Evolutionary conservation across 2,888 invertebrate genomes (phyloP).

Genomic region (Slavum lentiscoides): DNA sequence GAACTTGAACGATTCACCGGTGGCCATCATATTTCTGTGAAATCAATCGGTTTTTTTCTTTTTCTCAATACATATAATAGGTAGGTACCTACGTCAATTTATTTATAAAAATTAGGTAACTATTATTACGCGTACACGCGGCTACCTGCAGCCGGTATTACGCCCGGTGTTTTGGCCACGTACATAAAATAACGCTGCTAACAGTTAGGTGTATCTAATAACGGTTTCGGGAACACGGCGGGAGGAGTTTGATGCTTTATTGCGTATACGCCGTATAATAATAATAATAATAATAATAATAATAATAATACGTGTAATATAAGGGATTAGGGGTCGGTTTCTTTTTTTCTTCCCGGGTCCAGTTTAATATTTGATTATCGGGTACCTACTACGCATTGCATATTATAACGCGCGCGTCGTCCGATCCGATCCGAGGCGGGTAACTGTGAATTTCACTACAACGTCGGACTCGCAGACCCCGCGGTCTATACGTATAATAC

Average conservation of each 20-base stretch:
- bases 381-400: neutral
- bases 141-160: conserved; percentile 36
- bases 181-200: neutral
- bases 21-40: conserved; percentile 24
- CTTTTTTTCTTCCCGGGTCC: neutral
- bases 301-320: too few species aligned
- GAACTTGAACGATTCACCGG: conserved; percentile 32
- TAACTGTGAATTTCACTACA: conserved; percentile 31
- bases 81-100: too few species aligned
- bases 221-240: conserved; percentile 5
- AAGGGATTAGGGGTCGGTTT: too few species aligned
- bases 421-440: neutral
- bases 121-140: too few species aligned
- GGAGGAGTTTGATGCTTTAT: conserved; percentile 11
- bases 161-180: neutral
- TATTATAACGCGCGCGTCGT: too few species aligned
- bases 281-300: too few species aligned
- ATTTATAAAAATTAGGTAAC: too few species aligned
- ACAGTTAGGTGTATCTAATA: neutral
- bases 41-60: too few species aligned
- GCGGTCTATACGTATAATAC: neutral
- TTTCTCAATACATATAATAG: too few species aligned
- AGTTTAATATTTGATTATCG: conserved; percentile 39
- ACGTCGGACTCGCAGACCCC: neutral
- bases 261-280: too few species aligned